Evolutionary conservation across 2,888 invertebrate genomes (phyloP).

Genomic region (Oligia strigilis): DNA sequence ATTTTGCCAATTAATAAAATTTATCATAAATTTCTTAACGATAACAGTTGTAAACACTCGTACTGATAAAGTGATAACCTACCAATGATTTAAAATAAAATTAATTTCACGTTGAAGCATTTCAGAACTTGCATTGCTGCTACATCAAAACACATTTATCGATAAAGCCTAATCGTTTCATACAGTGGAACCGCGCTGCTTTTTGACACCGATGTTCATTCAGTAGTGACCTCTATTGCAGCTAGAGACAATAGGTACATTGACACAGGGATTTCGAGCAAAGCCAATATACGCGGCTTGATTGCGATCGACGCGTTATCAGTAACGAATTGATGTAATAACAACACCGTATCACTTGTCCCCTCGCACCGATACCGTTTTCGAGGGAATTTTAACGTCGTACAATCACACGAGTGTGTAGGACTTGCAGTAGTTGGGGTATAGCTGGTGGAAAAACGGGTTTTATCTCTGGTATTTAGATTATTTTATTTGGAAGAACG

Average conservation of each 20-base stretch:
- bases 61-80: not conserved
- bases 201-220: slow-evolving; percentile 59
- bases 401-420: slow-evolving; percentile 44
- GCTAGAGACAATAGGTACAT: slow-evolving; percentile 66
- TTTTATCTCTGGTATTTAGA: not conserved
- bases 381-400: slow-evolving; percentile 65
- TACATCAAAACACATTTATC: slow-evolving; percentile 6
- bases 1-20: slow-evolving; percentile 29
- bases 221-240: slow-evolving; percentile 53
- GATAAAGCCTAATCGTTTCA: slow-evolving; percentile 14
- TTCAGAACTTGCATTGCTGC: not conserved
- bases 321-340: slow-evolving; percentile 87
- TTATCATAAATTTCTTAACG: slow-evolving; percentile 19
- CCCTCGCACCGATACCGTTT: slow-evolving; percentile 72
- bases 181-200: slow-evolving; percentile 11
- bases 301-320: slow-evolving; percentile 83
- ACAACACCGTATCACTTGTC: slow-evolving; percentile 79
- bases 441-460: slow-evolving; percentile 15
- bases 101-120: not conserved
- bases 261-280: slow-evolving; percentile 81
- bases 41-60: slow-evolving; percentile 21
- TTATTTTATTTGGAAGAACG: not conserved
- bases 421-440: slow-evolving; percentile 24
- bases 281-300: slow-evolving; percentile 83
- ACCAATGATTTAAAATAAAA: not conserved